Conservation (phyloP, 2,113 vertebrate species). For the Rutilus rutilus region DNA sequence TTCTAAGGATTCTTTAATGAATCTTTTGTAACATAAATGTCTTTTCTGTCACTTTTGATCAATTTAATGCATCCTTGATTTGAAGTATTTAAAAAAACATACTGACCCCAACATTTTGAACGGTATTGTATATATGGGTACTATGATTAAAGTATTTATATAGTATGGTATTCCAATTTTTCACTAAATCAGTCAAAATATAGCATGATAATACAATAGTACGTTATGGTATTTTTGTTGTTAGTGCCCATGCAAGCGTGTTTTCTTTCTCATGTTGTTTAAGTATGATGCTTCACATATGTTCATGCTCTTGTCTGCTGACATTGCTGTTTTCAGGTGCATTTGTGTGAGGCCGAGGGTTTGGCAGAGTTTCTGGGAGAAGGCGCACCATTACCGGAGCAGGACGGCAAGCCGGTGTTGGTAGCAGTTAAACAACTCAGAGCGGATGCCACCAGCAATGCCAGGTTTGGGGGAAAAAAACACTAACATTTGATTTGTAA, state of each 20-base stretch:
- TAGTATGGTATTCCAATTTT: not conserved
- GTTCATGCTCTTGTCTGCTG: not conserved
- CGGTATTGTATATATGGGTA: not conserved
- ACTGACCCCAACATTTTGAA: not conserved
- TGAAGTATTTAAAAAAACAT: not conserved
- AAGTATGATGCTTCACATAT: not conserved
- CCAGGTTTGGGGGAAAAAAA: constrained; percentile 71
- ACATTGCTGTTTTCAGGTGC: constrained; percentile 72
- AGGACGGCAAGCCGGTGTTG: constrained; percentile 69
- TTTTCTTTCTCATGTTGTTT: not conserved
- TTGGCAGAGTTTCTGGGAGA: constrained; percentile 80
- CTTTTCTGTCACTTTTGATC: not conserved
- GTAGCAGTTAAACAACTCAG: constrained; percentile 85
- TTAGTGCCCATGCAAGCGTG: not conserved
- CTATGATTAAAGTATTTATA: not conserved
- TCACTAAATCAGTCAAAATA: not conserved
- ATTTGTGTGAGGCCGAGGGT: constrained; percentile 82
- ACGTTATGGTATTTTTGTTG: not conserved
- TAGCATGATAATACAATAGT: not conserved
- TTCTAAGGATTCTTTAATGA: not conserved
- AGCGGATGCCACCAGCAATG: constrained; percentile 81
- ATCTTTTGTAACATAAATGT: not conserved
- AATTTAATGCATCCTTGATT: not conserved
- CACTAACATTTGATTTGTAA: not conserved
- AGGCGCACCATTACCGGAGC: constrained; percentile 68